phyloP scores from a whole-genome alignment of 2,113 vertebrate genomes.

The Otis tarda region DNA sequence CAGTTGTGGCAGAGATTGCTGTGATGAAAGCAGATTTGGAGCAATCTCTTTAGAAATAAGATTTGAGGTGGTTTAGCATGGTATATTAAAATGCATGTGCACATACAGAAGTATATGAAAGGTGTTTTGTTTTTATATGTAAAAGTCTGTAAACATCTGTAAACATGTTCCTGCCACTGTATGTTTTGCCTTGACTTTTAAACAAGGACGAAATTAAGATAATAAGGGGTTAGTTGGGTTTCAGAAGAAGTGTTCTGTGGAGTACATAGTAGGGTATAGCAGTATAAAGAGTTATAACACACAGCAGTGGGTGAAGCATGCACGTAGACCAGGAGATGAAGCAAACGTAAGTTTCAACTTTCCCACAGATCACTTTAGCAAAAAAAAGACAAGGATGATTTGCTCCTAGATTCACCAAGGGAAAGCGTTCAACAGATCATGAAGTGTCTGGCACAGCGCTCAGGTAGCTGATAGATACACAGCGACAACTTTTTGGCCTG shows the following conservation, averaged over 20 bases:
- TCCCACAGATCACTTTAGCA: not conserved
- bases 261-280: not conserved
- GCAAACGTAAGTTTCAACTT: not conserved
- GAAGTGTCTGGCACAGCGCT: not conserved
- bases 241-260: not conserved
- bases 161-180: not conserved
- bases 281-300: not conserved
- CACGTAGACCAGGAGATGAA: not conserved
- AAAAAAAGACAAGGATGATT: not conserved
- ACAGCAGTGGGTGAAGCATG: not conserved
- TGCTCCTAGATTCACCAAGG: not conserved
- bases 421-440: not conserved
- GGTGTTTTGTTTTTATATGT: not conserved
- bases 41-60: not conserved
- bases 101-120: not conserved
- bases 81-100: not conserved
- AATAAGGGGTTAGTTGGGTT: not conserved
- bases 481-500: not conserved
- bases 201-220: not conserved
- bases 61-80: not conserved
- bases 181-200: not conserved
- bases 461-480: accelerated
- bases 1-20: not conserved
- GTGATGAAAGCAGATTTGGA: not conserved
- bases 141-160: not conserved